Conservation (phyloP, 2,797 vertebrate genomes). For the Bryconaethiops microstoma region DNA sequence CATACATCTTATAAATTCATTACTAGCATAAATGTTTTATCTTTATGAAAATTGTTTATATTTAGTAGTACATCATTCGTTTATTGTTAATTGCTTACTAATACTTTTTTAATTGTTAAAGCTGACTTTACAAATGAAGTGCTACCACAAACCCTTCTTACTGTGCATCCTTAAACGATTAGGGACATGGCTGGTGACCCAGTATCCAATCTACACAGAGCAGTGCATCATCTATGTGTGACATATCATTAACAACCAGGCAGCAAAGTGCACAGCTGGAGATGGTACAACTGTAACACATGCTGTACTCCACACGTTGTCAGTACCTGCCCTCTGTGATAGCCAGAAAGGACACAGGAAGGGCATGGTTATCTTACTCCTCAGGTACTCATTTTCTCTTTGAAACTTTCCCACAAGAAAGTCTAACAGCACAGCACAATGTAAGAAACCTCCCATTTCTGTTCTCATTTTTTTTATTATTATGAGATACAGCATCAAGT, state of each 20-base stretch:
- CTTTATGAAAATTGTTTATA: too few species aligned
- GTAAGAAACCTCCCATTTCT: neutral
- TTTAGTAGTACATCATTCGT: too few species aligned
- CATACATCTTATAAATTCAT: too few species aligned
- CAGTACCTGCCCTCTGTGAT: constrained; percentile 11
- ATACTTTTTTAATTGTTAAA: too few species aligned
- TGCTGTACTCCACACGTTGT: constrained; percentile 4
- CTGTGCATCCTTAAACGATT: neutral
- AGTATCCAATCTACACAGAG: neutral
- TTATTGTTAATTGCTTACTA: too few species aligned
- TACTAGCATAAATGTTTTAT: too few species aligned
- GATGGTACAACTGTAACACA: constrained; percentile 9
- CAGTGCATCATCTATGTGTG: constrained; percentile 9
- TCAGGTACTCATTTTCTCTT: constrained; percentile 7
- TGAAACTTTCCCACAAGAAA: neutral
- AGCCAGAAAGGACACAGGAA: constrained; percentile 5
- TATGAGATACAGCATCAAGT: neutral
- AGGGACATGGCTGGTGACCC: neutral
- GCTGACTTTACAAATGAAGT: too few species aligned
- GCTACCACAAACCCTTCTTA: neutral
- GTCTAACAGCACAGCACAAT: neutral
- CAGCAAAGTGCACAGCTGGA: constrained; percentile 24
- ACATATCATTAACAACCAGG: constrained; percentile 31
- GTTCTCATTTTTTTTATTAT: neutral
- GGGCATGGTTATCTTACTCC: neutral